Evolutionary conservation across 2,113 vertebrate genomes (phyloP), one percentile per base, ranked within the genome.

Genomic region (Formicarius rufipectus): DNA sequence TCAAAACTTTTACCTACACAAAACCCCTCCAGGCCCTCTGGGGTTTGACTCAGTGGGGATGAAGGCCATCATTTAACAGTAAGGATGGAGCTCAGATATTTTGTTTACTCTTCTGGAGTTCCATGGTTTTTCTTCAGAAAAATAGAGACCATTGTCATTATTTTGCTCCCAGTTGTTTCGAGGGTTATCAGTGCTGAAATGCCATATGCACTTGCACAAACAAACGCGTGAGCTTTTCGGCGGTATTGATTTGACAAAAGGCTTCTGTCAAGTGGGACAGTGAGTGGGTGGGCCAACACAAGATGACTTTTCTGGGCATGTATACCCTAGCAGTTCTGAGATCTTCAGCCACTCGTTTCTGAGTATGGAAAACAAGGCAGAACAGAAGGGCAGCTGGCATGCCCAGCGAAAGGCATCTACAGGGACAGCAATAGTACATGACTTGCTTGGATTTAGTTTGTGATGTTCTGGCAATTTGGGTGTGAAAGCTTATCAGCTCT

Each of bases 1-100:
- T 22, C 53, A 22, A 56, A 92, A 3, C n/a, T 66, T 67, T 45
- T 79, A 31, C 60, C 52, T 56, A 12, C 25, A 19, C 23, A 87
- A 60, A 73, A 7, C 8, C 28, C 16, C 1, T 5, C 23, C 0
- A 0, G 25, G 39, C 37, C 17, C 1, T 4, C 39, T 80, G 23
- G 17, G 23, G 17, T 16, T 90, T 7, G 1, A 30, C 12, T n/a
- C 2, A 0, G 17, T 73, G 25, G 6, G 9, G 16, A 52, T 3
- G 7, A 86, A 69, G 35, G 9, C 21, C 27, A 47, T 37, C 30
- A 52, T 55, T 74, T 67, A 21, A 67, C 86, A 40, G 9, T 4
- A 52, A 77, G 28, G 37, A 56, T 44, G 30, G 35, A 78, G 17
- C 7, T 3, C 7, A 58, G 66, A 12, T 44, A 40, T 59, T 89